Evolutionary conservation across 1,140 invertebrate genomes (phyloP), one percentile per base, ranked within the genome.

Genomic region (Drosophila chauvacae): DNA sequence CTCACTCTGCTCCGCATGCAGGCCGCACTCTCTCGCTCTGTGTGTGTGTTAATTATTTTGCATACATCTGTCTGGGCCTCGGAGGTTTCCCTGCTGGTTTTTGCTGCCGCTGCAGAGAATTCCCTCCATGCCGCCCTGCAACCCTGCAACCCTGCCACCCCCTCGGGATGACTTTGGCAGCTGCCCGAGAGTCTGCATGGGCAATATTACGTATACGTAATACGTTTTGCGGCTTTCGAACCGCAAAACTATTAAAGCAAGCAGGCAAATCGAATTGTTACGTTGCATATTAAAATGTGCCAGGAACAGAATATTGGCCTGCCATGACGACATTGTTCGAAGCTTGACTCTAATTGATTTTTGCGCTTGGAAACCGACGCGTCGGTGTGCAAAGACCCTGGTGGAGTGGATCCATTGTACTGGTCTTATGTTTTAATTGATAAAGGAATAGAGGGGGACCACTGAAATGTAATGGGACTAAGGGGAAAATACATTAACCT

Each of bases 221-320:
- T 84, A 84, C 83, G 71, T 82, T 86, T 82, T 87, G 83, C 79
- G 83, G 83, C 83, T 87, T 86, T 79, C 66, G 65, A 80, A 79
- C 83, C 83, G 71, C 83, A 86, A 87, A 86, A 86, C 83, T 87
- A 86, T 86, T 86, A 86, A 86, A 86, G 79, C 78, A 86, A 86
- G 83, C 75, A 75, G 82, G 82, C 82, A 86, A 85, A 86, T 85
- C 82, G 78, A 85, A 86, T 86, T 77, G 78, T 76, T 61, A 72
- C 78, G 53, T 70, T 53, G 82, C 75, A 60, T 76, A 86, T 86
- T 80, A 75, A 71, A 85, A 77, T 86, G 78, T 74, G 65, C 47
- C 69, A 71, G 20, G 35, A 60, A 47, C 51, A 58, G 45, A 81
- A 64, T 62, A 57, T 62, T 62, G 53, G 35, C 53, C 53, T 39